Percentiles rank a stretch among this genome's conserved stretches.
Conservation (phyloP, 2,113 vertebrate species). For the Accipiter virgatus region DNA sequence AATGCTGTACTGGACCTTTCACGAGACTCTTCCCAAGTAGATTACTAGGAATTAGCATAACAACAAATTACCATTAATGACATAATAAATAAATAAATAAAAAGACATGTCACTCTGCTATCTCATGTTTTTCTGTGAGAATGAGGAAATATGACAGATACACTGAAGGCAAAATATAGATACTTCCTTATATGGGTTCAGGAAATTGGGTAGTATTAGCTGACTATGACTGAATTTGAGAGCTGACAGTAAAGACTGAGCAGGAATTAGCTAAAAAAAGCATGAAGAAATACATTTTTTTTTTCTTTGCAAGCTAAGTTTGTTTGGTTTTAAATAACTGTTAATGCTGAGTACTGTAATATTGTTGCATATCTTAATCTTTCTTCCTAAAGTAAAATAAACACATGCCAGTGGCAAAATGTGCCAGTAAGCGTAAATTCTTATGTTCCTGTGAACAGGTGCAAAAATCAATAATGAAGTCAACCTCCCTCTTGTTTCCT, state of each 20-base stretch:
- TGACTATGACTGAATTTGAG: neutral
- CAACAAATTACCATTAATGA: neutral
- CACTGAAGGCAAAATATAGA: neutral
- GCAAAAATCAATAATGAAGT: neutral
- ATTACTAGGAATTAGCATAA: neutral
- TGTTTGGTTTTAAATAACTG: neutral
- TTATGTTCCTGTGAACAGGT: fast-evolving
- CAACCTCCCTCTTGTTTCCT: neutral
- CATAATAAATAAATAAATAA: neutral
- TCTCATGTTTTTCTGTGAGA: neutral
- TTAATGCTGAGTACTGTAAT: neutral
- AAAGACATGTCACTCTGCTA: neutral
- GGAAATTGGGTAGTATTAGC: neutral
- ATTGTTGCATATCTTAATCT: neutral
- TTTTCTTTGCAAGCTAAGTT: neutral
- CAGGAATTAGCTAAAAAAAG: neutral
- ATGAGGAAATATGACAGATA: neutral
- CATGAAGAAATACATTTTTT: neutral
- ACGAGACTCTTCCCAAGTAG: neutral
- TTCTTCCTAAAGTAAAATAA: neutral
- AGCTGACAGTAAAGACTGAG: neutral
- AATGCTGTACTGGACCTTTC: neutral
- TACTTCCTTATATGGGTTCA: neutral
- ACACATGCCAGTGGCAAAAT: neutral
- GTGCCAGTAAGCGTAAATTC: neutral